Evolutionary conservation across 2,113 vertebrate genomes (phyloP), one percentile per base, ranked within the genome.

Genomic region (Phylloscopus whistleri): DNA sequence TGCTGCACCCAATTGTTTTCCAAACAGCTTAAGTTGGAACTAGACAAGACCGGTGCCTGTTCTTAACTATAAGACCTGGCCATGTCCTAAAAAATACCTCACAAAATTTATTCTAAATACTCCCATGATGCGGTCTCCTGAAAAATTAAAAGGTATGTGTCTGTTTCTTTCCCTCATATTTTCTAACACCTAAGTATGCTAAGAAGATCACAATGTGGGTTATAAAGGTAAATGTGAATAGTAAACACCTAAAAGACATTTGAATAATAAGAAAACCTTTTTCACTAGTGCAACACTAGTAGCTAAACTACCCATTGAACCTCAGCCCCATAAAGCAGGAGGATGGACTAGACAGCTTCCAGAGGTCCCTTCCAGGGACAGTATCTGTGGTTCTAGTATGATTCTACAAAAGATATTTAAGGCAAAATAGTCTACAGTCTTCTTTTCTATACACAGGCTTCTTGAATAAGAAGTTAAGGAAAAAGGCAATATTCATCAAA

Each of bases 71-170:
- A 69, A 63, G 8, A 24, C 4, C 13, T 43, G 59, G 44, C 3
- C 5, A 52, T 39, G 33, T 11, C 19, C 28, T 30, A 63, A n/a
- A 75, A 81, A 59, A 28, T 52, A n/a, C 2, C 1, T 43, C 28
- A 72, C 10, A 80, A 56, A 86, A 66, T 33, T 52, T 68, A 30
- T 69, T 64, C 59, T 44, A 9, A 86, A 64, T 10, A 26, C 15
- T 60, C 10, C 7, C 11, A 30, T 41, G 44, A 44, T 30, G 37
- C 0, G 0, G 3, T 28, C 7, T 60, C 27, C 30, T 89, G 41
- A 60, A 83, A 83, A 64, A 49, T 2, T 30, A 39, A 62, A 85
- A 78, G 1, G 0, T 19, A 3, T 10, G 1, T 35, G 4, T 9
- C 14, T 76, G 7, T 0, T 48, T 52, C 14, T 83, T 16, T 7